These are phyloP conservation scores for Diadema setosum DNA, from an alignment of 35 echinoderm and acorn worm genomes.

Conservation along the genomic window DNA sequence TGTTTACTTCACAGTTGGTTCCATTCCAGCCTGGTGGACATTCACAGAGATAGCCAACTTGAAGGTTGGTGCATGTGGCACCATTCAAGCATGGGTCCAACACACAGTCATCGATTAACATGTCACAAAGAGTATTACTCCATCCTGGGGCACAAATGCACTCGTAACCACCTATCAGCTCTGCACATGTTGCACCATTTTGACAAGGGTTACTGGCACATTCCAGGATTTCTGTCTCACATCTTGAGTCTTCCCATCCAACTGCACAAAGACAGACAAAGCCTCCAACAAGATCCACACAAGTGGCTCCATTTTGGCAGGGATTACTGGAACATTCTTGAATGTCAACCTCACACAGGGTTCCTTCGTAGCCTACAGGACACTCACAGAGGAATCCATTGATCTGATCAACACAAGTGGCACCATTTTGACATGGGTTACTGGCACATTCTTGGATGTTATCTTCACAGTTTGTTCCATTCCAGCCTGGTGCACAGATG, in stretches of 20 bases:
- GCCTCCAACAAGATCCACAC: conserved; percentile 47
- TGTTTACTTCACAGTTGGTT: background rate
- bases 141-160: conserved; percentile 49
- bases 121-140: background rate
- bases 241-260: conserved; percentile 35
- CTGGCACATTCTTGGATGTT: conserved; percentile 62
- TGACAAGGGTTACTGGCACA: conserved; percentile 68
- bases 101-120: conserved; percentile 13
- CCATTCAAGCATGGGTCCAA: conserved; percentile 1
- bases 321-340: conserved; percentile 70
- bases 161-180: conserved; percentile 1
- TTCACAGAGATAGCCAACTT: background rate
- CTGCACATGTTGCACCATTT: conserved; percentile 48
- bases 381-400: conserved; percentile 47
- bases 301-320: conserved; percentile 63
- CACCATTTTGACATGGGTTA: conserved; percentile 61
- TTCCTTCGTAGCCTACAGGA: conserved; percentile 41
- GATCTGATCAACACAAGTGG: conserved; percentile 51
- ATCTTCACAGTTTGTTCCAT: conserved; percentile 50
- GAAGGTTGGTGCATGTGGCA: conserved; percentile 16
- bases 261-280: conserved; percentile 39
- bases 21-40: background rate
- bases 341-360: conserved; percentile 48
- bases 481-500: conserved; percentile 47
- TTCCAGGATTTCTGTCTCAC: conserved; percentile 60